Evolutionary conservation across 2,113 vertebrate genomes (phyloP).

Genomic region (Lycaon pictus): DNA sequence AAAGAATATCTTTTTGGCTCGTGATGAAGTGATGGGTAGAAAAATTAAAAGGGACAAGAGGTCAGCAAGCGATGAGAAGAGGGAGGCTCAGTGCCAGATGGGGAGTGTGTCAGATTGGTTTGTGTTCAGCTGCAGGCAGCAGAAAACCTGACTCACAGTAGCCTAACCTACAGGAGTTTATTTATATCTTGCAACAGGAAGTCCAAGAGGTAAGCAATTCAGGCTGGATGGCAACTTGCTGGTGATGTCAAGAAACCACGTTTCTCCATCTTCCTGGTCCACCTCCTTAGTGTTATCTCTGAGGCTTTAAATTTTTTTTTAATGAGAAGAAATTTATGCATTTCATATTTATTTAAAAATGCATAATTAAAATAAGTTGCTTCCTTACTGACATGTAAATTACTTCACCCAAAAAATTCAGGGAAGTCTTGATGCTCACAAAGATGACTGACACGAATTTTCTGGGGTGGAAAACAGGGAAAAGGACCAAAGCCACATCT

Average conservation of each 20-base stretch:
- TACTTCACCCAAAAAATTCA: not conserved
- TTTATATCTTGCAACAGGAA: not conserved
- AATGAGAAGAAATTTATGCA: not conserved
- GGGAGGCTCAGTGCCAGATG: not conserved
- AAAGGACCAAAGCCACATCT: not conserved
- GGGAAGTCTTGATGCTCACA: not conserved
- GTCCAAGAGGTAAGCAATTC: not conserved
- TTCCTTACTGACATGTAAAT: not conserved
- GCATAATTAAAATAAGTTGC: not conserved
- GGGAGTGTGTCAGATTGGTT: not conserved
- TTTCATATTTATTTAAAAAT: conserved; percentile 4
- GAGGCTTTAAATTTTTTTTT: not conserved
- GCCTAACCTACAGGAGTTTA: not conserved
- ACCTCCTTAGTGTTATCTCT: not conserved
- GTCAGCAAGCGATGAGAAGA: too few species aligned
- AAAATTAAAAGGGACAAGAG: not conserved
- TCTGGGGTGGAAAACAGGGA: not conserved
- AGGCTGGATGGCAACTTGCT: not conserved
- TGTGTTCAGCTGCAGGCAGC: not conserved
- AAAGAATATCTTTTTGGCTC: not conserved
- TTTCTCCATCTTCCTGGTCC: not conserved
- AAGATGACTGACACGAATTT: not conserved
- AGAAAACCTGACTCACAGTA: not conserved
- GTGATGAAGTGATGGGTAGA: not conserved
- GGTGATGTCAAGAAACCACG: not conserved